A percentile compares a stretch with the other conserved stretches of the same genome.
phyloP scores from a whole-genome alignment of 2,113 vertebrate species.

The Syngnathus floridae region DNA sequence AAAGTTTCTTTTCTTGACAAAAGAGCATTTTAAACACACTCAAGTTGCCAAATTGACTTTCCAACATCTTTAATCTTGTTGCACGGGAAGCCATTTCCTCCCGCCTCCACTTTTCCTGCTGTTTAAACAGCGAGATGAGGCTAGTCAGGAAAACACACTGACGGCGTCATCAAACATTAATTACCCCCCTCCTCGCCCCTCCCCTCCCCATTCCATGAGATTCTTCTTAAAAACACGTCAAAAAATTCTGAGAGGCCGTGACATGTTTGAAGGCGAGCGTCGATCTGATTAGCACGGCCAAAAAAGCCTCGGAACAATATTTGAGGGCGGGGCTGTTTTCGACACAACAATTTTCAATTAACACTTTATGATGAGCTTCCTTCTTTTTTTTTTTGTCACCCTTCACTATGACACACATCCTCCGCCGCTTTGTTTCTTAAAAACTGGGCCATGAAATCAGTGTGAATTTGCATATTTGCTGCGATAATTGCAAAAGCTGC shows the following conservation, averaged over 20 bases:
- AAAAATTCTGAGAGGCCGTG: constrained; percentile 99
- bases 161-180: constrained; percentile 99
- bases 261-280: constrained; percentile 99
- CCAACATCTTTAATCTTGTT: constrained; percentile 95
- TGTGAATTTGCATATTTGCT: constrained; percentile 74
- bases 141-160: constrained; percentile 88
- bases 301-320: constrained; percentile 97
- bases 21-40: constrained; percentile 91
- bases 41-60: constrained; percentile 98
- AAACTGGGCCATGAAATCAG: constrained; percentile 61
- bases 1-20: constrained; percentile 74
- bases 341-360: constrained; percentile 99
- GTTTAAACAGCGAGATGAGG: constrained; percentile 84
- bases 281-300: constrained; percentile 97
- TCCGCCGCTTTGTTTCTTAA: constrained; percentile 46
- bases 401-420: constrained; percentile 40
- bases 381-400: constrained; percentile 11
- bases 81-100: constrained; percentile 83
- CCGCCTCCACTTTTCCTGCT: constrained; percentile 73
- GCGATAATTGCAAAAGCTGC: constrained; percentile 65
- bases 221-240: constrained; percentile 96
- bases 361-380: constrained; percentile 93
- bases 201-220: constrained; percentile 83
- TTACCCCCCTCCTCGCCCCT: constrained; percentile 46
- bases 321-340: constrained; percentile 97